Conservation (phyloP, 2,888 invertebrate species). For the Tinea trinotella region DNA sequence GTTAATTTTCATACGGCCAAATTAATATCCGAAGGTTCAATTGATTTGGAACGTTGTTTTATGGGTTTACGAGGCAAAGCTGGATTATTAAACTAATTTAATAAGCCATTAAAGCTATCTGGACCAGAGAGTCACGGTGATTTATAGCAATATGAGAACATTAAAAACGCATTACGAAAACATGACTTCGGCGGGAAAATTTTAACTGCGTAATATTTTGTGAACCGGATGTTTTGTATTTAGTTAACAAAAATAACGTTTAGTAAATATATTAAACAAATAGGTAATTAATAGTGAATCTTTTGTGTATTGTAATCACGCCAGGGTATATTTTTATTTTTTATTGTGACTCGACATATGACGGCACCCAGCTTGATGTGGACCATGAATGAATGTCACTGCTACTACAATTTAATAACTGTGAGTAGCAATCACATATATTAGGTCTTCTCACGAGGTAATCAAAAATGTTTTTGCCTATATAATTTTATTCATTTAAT, state of each 20-base stretch:
- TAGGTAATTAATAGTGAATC: too few species aligned
- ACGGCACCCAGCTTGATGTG: too few species aligned
- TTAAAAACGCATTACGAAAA: conserved; percentile 72
- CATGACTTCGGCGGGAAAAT: conserved; percentile 66
- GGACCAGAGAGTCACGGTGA: conserved; percentile 65
- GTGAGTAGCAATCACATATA: too few species aligned
- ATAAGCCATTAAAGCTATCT: conserved; percentile 71
- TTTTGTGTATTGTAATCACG: too few species aligned
- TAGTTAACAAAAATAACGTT: conserved; percentile 29
- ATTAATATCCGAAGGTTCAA: conserved; percentile 14
- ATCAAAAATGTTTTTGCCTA: too few species aligned
- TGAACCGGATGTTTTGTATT: conserved; percentile 46
- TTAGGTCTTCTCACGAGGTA: too few species aligned
- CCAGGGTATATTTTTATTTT: too few species aligned
- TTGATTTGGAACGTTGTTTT: conserved; percentile 18
- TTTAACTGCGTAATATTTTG: conserved; percentile 48
- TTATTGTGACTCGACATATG: too few species aligned
- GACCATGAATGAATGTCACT: too few species aligned
- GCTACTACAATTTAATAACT: too few species aligned
- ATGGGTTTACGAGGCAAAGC: conserved; percentile 17
- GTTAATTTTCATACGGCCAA: conserved; percentile 14
- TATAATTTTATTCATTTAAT: too few species aligned
- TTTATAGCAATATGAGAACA: conserved; percentile 71
- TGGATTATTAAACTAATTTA: conserved; percentile 38
- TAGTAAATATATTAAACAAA: too few species aligned